phyloP scores from a whole-genome alignment of 2,888 invertebrate genomes.

The Muscina levida region DNA sequence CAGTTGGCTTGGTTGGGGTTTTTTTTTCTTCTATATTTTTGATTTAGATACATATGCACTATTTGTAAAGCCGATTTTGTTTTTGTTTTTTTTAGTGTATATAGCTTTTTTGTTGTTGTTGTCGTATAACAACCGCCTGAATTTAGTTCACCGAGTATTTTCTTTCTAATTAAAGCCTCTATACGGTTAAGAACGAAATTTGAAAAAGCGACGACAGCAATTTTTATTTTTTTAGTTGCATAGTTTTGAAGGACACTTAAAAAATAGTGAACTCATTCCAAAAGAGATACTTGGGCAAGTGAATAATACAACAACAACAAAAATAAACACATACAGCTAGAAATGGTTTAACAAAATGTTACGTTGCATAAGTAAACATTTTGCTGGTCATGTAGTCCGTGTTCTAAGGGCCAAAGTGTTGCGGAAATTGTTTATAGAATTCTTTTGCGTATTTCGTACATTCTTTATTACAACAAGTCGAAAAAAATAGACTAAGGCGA shows the following conservation, averaged over 20 bases:
- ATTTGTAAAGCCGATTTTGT: slow-evolving; percentile 35
- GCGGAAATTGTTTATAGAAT: too few relatives aligned
- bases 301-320: too few relatives aligned
- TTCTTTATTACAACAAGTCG: too few relatives aligned
- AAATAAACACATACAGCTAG: too few relatives aligned
- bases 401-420: too few relatives aligned
- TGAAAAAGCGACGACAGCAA: slow-evolving; percentile 36
- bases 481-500: too few relatives aligned
- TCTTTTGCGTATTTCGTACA: too few relatives aligned
- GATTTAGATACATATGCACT: slow-evolving; percentile 28
- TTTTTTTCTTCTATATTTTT: not conserved
- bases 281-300: not conserved
- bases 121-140: slow-evolving; percentile 27
- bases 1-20: too few relatives aligned
- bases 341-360: too few relatives aligned
- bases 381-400: too few relatives aligned
- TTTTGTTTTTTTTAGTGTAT: slow-evolving; percentile 18
- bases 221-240: slow-evolving; percentile 57
- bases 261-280: slow-evolving; percentile 16
- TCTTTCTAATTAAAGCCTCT: slow-evolving; percentile 73
- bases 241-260: slow-evolving; percentile 75
- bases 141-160: slow-evolving; percentile 69
- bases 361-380: too few relatives aligned
- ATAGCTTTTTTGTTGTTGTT: slow-evolving; percentile 12
- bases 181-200: slow-evolving; percentile 1